Conservation (phyloP, 2,888 invertebrate genomes). For the Laothoe populi region DNA sequence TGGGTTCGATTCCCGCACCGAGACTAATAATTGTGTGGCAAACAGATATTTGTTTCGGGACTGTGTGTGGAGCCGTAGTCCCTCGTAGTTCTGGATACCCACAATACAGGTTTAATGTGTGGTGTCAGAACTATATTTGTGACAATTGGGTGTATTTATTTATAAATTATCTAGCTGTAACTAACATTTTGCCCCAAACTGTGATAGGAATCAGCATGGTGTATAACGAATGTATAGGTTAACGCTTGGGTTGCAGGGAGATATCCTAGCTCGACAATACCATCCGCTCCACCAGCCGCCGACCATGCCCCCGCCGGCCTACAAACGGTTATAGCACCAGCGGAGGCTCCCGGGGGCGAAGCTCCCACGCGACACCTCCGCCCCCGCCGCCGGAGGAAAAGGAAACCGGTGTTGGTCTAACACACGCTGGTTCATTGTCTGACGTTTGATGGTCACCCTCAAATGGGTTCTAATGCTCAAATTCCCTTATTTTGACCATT, state of each 20-base stretch:
- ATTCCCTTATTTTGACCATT: conserved; percentile 23
- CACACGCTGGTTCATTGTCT: neutral
- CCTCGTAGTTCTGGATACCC: no score
- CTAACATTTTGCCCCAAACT: conserved; percentile 39
- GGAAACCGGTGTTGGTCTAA: conserved; percentile 76
- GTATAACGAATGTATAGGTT: conserved; percentile 76
- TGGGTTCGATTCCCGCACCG: no score
- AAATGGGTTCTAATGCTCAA: conserved; percentile 36
- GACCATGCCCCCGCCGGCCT: conserved; percentile 65
- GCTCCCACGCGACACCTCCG: conserved; percentile 43
- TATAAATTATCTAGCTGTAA: no score
- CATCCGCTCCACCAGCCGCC: conserved; percentile 80
- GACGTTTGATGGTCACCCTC: neutral
- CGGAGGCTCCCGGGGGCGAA: conserved; percentile 43
- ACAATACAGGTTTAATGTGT: no score
- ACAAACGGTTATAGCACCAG: conserved; percentile 81
- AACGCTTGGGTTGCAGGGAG: conserved; percentile 79
- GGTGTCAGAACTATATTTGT: no score
- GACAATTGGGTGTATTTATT: neutral
- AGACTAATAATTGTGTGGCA: no score
- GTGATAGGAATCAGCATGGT: conserved; percentile 41
- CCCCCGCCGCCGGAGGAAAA: conserved; percentile 58
- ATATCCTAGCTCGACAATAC: conserved; percentile 77
- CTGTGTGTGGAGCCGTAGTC: no score
- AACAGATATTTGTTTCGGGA: no score